These are phyloP conservation scores for Callorhinus ursinus DNA, from an alignment of 2,113 vertebrate genomes.

Conservation along the genomic window DNA sequence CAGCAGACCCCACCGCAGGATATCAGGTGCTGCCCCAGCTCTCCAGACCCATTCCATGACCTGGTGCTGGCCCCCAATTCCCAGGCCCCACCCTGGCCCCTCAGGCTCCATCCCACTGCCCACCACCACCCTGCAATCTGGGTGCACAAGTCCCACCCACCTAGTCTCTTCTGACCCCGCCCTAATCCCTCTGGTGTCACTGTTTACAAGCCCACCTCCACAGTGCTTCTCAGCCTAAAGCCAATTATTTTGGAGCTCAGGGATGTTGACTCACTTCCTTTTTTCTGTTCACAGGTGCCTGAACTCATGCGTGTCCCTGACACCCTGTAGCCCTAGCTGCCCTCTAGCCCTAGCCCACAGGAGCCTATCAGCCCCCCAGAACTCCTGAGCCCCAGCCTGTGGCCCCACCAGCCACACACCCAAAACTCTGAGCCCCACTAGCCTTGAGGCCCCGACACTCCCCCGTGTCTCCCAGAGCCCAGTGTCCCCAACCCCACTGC, in stretches of 20 bases:
- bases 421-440: neutral
- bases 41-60: neutral
- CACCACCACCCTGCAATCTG: neutral
- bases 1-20: fast-evolving
- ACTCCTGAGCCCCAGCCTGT: neutral
- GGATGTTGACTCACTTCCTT: neutral
- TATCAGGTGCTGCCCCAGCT: neutral
- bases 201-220: neutral
- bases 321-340: neutral
- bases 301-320: neutral
- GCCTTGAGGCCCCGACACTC: neutral
- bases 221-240: neutral
- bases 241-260: neutral
- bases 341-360: neutral
- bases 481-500: neutral
- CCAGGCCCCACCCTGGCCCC: neutral
- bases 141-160: neutral
- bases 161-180: neutral
- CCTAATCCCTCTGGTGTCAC: neutral
- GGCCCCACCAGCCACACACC: neutral
- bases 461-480: neutral
- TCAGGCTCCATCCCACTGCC: neutral
- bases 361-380: neutral
- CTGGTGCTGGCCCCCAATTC: neutral
- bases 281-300: slow-evolving; percentile 45